Conservation (phyloP, 2,797 vertebrate genomes). For the Arremon aurantiirostris region DNA sequence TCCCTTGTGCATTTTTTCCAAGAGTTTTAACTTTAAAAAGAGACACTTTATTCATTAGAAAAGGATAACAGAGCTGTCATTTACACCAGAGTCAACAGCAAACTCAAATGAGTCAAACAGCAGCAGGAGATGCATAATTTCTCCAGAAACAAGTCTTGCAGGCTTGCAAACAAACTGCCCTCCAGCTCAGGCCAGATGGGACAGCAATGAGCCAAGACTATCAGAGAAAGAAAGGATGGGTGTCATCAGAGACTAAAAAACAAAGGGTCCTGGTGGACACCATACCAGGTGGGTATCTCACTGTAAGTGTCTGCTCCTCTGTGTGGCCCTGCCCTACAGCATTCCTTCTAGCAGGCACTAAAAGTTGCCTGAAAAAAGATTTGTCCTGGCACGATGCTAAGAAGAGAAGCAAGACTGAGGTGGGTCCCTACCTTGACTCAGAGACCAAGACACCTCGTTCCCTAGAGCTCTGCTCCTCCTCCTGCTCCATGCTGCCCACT, state of each 20-base stretch:
- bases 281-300: not conserved
- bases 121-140: not conserved
- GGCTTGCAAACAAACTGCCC: not conserved
- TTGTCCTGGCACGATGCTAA: not conserved
- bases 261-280: not conserved
- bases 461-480: slow-evolving; percentile 72
- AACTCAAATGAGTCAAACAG: not conserved
- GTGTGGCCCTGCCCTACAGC: not conserved
- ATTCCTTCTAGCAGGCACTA: not conserved
- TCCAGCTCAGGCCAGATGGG: not conserved
- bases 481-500: slow-evolving; percentile 81
- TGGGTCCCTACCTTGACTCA: slow-evolving; percentile 80
- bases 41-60: not conserved
- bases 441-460: slow-evolving; percentile 74
- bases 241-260: not conserved
- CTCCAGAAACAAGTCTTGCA: not conserved
- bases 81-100: not conserved
- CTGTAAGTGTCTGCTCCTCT: not conserved
- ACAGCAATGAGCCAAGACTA: not conserved
- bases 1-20: not conserved
- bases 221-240: not conserved
- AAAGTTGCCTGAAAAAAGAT: not conserved
- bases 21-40: not conserved
- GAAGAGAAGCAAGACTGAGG: not conserved
- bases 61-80: not conserved